Evolutionary conservation across 1,140 invertebrate genomes (phyloP), one percentile per base, ranked within the genome.

Genomic region (Pollicipes pollicipes): DNA sequence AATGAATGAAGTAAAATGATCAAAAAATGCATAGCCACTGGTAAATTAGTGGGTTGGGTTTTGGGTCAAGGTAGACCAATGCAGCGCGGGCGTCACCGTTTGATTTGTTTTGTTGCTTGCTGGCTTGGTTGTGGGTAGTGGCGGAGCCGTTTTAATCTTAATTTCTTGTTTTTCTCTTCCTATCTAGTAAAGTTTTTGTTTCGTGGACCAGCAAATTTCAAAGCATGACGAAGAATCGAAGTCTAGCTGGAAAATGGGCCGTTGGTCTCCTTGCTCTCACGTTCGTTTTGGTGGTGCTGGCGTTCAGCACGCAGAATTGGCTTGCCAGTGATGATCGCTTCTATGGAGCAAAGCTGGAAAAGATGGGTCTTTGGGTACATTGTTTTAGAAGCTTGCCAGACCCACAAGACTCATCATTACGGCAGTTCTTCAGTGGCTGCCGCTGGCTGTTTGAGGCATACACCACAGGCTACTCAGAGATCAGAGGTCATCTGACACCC

Each of bases 381-480:
- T 66, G 64, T n/a, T 66, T 66, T 24, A 27, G 64, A 10, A 66
- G 64, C 64, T 21, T 66, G 4, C 10, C 64, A 16, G 64, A 24
- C 17, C 64, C 64, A 4, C 27, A 66, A 21, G 64, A 66, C 26
- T n/a, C 64, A 4, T 10, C 28, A 3, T n/a, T 28, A n/a, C 64
- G 64, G 10, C n/a, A 16, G 2, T 66, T 66, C 64, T 66, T 66
- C 64, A 66, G 64, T 29, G 64, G 64, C 16, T 66, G 64, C 28
- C 64, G 64, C 64, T 66, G 64, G 64, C n/a, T 66, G n/a, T 66
- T 66, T 66, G 64, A 66, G 10, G 26, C 64, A 3, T 66, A 66
- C 64, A 66, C 64, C 10, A 66, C 64, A 4, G 64, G 64, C 64
- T 66, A 66, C 26, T 21, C 64, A 16, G 64, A 66, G 8, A 66